Conservation (phyloP, 2,797 vertebrate species). For the Poecilia velifera region DNA sequence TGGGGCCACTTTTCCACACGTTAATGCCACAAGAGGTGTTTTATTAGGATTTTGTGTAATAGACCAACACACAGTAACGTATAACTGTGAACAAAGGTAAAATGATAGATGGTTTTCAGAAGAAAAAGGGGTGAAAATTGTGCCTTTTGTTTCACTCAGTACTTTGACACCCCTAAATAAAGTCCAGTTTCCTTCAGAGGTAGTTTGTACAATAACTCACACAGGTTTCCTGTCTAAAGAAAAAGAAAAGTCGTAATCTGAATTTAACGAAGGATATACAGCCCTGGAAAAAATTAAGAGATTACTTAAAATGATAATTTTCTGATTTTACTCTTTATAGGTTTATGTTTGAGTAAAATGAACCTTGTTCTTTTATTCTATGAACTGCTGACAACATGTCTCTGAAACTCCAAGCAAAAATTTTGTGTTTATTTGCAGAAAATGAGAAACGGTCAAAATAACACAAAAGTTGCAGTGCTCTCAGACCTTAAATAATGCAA, state of each 20-base stretch:
- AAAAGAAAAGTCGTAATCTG: neutral
- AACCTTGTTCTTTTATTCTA: no score
- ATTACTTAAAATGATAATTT: no score
- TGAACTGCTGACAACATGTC: no score
- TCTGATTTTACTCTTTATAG: no score
- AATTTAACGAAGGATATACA: neutral
- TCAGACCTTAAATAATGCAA: no score
- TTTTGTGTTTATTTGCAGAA: no score
- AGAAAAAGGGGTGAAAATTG: neutral
- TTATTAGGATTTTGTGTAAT: neutral
- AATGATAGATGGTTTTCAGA: neutral
- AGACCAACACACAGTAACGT: neutral
- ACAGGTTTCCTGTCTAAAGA: neutral
- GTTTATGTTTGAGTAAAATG: no score
- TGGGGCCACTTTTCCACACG: neutral
- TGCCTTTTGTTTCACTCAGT: neutral
- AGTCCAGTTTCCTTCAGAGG: neutral
- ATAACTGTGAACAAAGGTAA: neutral
- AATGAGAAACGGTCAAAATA: no score
- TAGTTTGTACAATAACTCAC: neutral
- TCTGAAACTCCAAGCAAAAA: neutral
- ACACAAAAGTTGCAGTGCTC: no score
- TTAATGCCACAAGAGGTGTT: neutral
- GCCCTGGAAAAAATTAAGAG: no score
- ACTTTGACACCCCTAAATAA: neutral